Percentiles rank a stretch among this genome's conserved stretches.
These are phyloP conservation scores for Hypsopygia costalis DNA, from an alignment of 2,888 invertebrate genomes.

Conservation along the genomic window DNA sequence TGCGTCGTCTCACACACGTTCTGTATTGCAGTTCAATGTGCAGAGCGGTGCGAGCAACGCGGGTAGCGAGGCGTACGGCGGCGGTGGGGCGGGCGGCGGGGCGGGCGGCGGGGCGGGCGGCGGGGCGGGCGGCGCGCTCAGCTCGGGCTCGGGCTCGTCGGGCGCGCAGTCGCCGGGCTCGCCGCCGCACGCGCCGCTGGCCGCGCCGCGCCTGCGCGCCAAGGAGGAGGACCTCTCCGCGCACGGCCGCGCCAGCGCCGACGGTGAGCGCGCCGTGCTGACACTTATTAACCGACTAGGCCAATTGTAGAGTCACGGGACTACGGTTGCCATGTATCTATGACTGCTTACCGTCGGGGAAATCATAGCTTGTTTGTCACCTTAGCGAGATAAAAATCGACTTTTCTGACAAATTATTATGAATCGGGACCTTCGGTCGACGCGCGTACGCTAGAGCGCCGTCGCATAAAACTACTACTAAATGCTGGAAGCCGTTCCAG, in stretches of 20 bases:
- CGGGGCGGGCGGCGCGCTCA: conserved; percentile 41
- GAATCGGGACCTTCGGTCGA: too few species aligned
- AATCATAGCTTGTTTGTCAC: too few species aligned
- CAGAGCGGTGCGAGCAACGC: conserved; percentile 47
- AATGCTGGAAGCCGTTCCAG: too few species aligned
- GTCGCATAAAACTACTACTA: too few species aligned
- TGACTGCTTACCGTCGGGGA: too few species aligned
- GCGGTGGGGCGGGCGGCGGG: conserved; percentile 35
- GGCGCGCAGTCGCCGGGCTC: conserved; percentile 67
- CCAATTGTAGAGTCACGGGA: too few species aligned
- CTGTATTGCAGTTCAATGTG: conserved; percentile 58
- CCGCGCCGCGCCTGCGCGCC: conserved; percentile 69
- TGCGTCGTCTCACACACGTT: too few species aligned
- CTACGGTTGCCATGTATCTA: too few species aligned
- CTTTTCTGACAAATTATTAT: too few species aligned
- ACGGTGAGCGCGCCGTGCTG: conserved; percentile 51
- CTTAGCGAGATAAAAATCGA: too few species aligned
- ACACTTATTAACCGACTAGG: too few species aligned
- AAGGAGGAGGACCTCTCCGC: conserved; percentile 84
- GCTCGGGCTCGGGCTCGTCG: conserved; percentile 65
- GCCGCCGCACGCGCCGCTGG: conserved; percentile 53
- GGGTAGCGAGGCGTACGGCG: conserved; percentile 26
- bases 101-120: conserved; percentile 32
- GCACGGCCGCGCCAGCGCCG: conserved; percentile 82
- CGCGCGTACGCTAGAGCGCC: too few species aligned